phyloP scores from a whole-genome alignment of 30 jellyfish, hydroid and myxozoan genomes.

The Turritopsis rubra region DNA sequence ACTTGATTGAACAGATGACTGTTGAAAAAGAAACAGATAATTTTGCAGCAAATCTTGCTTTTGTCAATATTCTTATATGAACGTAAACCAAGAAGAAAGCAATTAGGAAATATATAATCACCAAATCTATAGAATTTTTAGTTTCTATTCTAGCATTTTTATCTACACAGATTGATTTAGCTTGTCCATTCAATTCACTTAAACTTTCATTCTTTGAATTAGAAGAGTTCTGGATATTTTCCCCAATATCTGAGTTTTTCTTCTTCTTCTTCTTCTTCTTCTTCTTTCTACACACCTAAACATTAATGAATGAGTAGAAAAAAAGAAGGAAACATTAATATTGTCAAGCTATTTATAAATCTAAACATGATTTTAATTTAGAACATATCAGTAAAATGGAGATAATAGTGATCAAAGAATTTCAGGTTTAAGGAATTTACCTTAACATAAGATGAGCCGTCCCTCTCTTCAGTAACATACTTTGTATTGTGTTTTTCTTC shows the following conservation, averaged over 20 bases:
- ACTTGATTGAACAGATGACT: background rate
- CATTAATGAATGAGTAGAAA: too few relatives aligned
- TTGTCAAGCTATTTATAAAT: too few relatives aligned
- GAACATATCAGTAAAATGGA: too few relatives aligned
- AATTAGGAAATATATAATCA: background rate
- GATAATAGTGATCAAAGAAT: too few relatives aligned
- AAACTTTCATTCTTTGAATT: background rate
- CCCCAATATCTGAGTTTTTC: background rate
- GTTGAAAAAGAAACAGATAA: background rate
- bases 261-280: background rate
- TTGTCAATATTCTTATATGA: background rate
- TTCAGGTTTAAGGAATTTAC: background rate
- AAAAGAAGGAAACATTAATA: too few relatives aligned
- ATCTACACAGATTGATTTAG: too few relatives aligned
- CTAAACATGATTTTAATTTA: too few relatives aligned
- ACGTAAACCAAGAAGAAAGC: background rate
- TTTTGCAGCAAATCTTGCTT: background rate
- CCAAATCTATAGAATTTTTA: too few relatives aligned
- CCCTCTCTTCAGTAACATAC: too few relatives aligned
- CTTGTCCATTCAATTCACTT: too few relatives aligned
- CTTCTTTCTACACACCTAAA: background rate
- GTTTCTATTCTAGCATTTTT: too few relatives aligned
- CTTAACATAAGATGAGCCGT: background rate
- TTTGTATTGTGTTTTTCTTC: background rate
- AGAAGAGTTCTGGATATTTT: background rate